Evolutionary conservation across 2,888 invertebrate genomes (phyloP), one percentile per base, ranked within the genome.

Genomic region (Drosophila limbata): DNA sequence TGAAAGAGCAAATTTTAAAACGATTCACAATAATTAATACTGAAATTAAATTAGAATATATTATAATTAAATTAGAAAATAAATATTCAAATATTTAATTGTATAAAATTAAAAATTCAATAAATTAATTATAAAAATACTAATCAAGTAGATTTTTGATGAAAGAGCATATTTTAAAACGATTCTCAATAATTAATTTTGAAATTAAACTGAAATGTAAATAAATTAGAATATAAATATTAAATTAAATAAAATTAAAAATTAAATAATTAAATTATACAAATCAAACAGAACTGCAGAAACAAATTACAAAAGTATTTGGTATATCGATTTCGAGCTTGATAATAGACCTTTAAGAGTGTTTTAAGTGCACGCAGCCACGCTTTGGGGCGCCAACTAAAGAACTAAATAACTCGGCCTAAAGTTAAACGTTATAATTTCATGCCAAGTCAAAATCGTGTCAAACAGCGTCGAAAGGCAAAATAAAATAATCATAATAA

Each of bases 321-420:
- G 5, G 2, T 1, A 6, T 45, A 61, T 61, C 35, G 51, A 52
- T 61, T 57, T 37, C 25, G 2, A 10, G 33, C 39, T 8, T 25
- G 19, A 42, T 55, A 51, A 68, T 47, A 61, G 8, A 17, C 13
- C 57, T 68, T 69, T 69, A 48, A 77, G 67, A 71, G 69, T 69
- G 73, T 70, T 81, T 83, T 85, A 80, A 83, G 84, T 71, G 70
- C 74, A 55, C 55, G 47, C 37, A 69, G 78, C 81, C 75, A 80
- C 78, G 73, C 73, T 70, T 60, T n/a, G n/a, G 11, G 47, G 47
- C 31, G 47, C 28, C 47, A 31, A 15, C 25, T 47, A 31, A 47
- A 28, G 15, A 47, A 47, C 25, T 31, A 17, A 47, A 28, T 10
- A 47, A 47, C 47, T 47, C 1, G 10, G 11, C 11, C 31, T 2